Percentiles rank a stretch among this genome's conserved stretches.
phyloP scores from a whole-genome alignment of 2,888 invertebrate species.

The Brachypalpus laphriformis region DNA sequence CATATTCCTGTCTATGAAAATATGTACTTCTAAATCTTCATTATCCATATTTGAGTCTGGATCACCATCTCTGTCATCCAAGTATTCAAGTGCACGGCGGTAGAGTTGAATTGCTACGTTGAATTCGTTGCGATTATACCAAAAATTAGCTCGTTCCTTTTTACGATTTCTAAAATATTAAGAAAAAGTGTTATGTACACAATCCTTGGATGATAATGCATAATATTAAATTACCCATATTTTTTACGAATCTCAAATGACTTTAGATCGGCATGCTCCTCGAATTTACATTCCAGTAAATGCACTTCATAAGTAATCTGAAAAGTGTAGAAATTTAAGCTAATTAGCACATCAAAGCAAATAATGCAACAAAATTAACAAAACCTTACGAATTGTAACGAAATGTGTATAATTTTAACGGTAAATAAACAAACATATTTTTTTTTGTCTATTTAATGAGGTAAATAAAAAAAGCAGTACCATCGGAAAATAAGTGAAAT shows the following conservation, averaged over 20 bases:
- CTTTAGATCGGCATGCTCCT: slow-evolving; percentile 88
- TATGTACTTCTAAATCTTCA: slow-evolving; percentile 79
- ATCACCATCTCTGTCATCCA: slow-evolving; percentile 89
- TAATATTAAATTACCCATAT: slow-evolving; percentile 86
- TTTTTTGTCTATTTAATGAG: too few relatives aligned
- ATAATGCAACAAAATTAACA: not conserved
- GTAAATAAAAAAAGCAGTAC: too few relatives aligned
- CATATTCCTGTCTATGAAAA: not conserved
- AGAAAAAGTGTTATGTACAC: not conserved
- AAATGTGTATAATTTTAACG: too few relatives aligned
- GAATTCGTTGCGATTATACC: slow-evolving; percentile 92
- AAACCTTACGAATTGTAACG: not conserved
- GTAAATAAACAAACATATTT: too few relatives aligned
- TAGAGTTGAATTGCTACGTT: slow-evolving; percentile 93
- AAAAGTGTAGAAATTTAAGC: not conserved
- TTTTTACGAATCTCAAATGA: slow-evolving; percentile 87
- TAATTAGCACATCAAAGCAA: slow-evolving; percentile 72
- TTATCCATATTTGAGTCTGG: slow-evolving; percentile 85
- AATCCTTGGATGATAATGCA: not conserved
- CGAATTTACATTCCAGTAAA: slow-evolving; percentile 87
- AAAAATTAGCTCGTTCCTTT: slow-evolving; percentile 94
- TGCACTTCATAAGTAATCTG: slow-evolving; percentile 87
- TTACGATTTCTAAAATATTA: slow-evolving; percentile 85
- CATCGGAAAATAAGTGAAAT: too few relatives aligned
- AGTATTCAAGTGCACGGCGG: slow-evolving; percentile 91